A percentile compares a stretch with the other conserved stretches of the same genome.
Conservation (phyloP, 2,113 vertebrate genomes). For the Syngnathus floridae region DNA sequence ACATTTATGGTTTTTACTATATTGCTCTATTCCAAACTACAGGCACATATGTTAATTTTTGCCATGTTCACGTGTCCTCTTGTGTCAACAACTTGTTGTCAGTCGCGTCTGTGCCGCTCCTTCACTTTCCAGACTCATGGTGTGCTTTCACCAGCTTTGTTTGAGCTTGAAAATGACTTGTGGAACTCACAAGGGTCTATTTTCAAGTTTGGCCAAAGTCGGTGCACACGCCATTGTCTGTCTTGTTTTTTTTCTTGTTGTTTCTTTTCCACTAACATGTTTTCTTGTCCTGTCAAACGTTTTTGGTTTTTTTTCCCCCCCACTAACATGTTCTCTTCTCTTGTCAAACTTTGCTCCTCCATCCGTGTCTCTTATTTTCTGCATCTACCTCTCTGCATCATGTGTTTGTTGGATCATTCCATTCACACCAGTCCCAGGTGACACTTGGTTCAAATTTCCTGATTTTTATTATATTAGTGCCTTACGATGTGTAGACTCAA, state of each 20-base stretch:
- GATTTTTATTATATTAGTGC: too few relatives aligned
- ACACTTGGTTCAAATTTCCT: too few relatives aligned
- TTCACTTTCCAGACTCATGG: slow-evolving; percentile 18
- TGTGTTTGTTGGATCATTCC: too few relatives aligned
- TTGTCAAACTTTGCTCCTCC: not conserved
- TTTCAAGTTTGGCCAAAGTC: slow-evolving; percentile 33
- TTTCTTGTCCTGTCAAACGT: slow-evolving; percentile 2
- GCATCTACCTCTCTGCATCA: not conserved
- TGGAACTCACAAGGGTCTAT: slow-evolving; percentile 6
- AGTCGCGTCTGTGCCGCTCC: slow-evolving; percentile 23
- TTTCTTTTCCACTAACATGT: slow-evolving; percentile 32
- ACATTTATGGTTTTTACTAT: slow-evolving; percentile 75
- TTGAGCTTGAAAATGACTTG: slow-evolving; percentile 27
- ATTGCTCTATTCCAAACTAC: slow-evolving; percentile 72
- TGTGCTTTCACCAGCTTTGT: slow-evolving; percentile 32
- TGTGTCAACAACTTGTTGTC: slow-evolving; percentile 33
- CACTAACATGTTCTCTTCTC: slow-evolving; percentile 24
- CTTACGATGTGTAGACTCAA: too few relatives aligned
- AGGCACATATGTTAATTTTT: slow-evolving; percentile 63
- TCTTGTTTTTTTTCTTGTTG: not conserved
- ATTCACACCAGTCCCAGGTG: too few relatives aligned
- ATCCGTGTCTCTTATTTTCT: slow-evolving; percentile 9
- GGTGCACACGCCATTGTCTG: slow-evolving; percentile 11
- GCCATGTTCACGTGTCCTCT: slow-evolving; percentile 48
- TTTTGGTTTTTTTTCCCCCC: slow-evolving; percentile 6